Conservation (phyloP, 2,113 vertebrate genomes). For the Collichthys lucidus region DNA sequence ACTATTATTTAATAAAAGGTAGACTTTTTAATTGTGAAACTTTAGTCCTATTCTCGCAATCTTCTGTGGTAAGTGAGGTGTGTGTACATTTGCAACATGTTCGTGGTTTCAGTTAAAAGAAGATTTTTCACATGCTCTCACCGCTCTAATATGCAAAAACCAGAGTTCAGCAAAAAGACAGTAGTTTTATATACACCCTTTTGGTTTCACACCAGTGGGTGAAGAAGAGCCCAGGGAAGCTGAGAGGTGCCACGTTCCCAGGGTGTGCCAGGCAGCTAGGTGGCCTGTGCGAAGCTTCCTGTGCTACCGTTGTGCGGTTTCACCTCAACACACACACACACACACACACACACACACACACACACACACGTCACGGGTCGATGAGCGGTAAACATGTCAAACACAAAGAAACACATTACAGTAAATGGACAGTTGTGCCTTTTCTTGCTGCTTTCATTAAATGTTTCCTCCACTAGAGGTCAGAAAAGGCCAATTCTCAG, state of each 20-base stretch:
- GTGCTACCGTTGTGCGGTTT: not conserved
- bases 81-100: not conserved
- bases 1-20: not conserved
- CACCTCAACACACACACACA: not conserved
- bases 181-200: not conserved
- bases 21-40: not conserved
- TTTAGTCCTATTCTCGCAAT: not conserved
- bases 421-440: no score
- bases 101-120: conserved; percentile 9
- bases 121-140: not conserved
- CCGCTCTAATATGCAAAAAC: not conserved
- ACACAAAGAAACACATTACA: not conserved
- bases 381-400: not conserved
- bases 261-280: rapidly evolving
- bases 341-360: no score
- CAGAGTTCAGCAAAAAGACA: not conserved
- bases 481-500: conserved; percentile 31
- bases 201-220: not conserved
- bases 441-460: not conserved
- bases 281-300: not conserved
- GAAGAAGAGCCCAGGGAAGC: not conserved
- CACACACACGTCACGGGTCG: not conserved
- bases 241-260: not conserved
- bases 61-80: not conserved
- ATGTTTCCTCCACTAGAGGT: conserved; percentile 66